Base-by-base conservation (phyloP, 2,797 vertebrate species). In the Coluber constrictor region DNA sequence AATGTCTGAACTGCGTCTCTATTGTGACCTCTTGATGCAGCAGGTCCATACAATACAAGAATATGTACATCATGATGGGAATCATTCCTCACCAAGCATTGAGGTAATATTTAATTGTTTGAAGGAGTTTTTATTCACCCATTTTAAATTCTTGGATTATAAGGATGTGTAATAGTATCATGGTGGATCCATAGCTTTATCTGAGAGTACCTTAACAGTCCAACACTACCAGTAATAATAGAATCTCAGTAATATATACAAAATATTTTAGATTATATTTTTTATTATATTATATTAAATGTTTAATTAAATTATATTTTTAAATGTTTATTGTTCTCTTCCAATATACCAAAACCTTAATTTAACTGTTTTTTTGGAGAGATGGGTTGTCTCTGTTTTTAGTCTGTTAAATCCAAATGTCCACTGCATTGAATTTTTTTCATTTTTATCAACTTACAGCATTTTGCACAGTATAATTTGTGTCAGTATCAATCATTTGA, bases 1-100 rank as follows among this genome's bases (percentile, higher is more conserved):
- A 98, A 99, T 99, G 99, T 99, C 99, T 0, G 99, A 99, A 95
- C 98, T 99, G 93, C 99, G 99, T 83, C 98, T 99, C 94, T 99
- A 99, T 98, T 99, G 99, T 97, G 99, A 99, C 97, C 98, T 99
- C 95, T 97, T 99, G 92, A 99, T 99, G 98, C 98, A 99, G 95
- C 99, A 99, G 97, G 99, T 99, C 95, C 98, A 99, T 96, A 99
- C 99, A 0, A 99, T 99, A 97, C 99, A 99, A 97, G 98, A 99
- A 96, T 98, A 98, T 93, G 98, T 98, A 96, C 98, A 98, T 91
- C 97, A 94, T 18, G 97, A 98, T 27, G 98, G 98, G 93, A 97
- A 95, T 89, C 97, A 93, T 91, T 96, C 98, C 66, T 92, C 97
- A 74, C 97, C 98, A 94, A 98, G 98, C 90, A 96, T 97, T 86